Evolutionary conservation across 2,888 invertebrate species (phyloP).

Genomic region (Calameuta idolon): DNA sequence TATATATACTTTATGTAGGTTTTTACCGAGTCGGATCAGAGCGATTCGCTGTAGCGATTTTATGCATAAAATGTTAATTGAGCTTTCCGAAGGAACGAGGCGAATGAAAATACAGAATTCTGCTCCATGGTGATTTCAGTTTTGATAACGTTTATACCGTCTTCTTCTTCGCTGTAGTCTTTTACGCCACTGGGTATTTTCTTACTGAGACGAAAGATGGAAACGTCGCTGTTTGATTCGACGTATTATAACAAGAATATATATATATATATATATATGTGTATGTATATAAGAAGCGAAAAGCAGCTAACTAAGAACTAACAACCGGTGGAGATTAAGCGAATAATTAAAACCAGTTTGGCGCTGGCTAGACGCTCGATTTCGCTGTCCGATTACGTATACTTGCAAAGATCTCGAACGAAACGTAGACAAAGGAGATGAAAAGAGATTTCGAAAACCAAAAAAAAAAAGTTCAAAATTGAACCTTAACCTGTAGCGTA

Average conservation of each 20-base stretch:
- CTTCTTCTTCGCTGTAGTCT: neutral
- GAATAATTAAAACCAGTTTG: conserved; percentile 43
- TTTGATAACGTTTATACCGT: neutral
- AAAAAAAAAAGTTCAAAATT: no score
- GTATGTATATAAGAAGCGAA: conserved; percentile 13
- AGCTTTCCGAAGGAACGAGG: neutral
- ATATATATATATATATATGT: neutral
- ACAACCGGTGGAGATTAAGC: conserved; percentile 35
- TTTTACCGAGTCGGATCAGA: neutral
- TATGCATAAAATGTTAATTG: neutral
- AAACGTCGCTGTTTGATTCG: neutral
- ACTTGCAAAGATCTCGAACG: neutral
- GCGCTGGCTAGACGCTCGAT: conserved; percentile 15
- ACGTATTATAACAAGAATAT: neutral
- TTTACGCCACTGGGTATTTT: neutral
- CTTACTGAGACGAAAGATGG: neutral
- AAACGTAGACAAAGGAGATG: neutral
- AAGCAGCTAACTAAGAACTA: conserved; percentile 33
- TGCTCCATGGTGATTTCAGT: neutral
- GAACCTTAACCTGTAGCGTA: no score
- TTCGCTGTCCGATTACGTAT: neutral
- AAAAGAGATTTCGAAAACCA: neutral
- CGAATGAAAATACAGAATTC: neutral
- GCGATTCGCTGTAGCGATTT: neutral
- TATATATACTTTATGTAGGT: no score